A percentile compares a stretch with the other conserved stretches of the same genome.
Evolutionary conservation across 2,888 invertebrate species (phyloP).

Genomic region (Cheilosia soror): DNA sequence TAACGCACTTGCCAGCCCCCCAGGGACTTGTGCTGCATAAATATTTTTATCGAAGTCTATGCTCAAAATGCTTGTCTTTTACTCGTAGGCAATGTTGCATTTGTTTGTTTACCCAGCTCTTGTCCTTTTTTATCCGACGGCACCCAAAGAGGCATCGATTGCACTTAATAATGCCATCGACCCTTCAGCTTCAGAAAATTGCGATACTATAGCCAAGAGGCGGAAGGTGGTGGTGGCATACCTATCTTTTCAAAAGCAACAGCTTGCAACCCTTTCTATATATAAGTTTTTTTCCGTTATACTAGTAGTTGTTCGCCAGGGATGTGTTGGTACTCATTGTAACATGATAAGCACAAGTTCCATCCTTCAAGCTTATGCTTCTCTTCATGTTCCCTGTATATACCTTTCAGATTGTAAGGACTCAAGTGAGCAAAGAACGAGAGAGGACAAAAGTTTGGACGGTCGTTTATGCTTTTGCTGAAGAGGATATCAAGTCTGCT

Average conservation of each 20-base stretch:
- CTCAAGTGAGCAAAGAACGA: constrained; percentile 40
- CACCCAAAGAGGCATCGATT: constrained; percentile 55
- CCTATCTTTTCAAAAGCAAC: constrained; percentile 53
- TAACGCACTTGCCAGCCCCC: constrained; percentile 67
- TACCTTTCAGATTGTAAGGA: constrained; percentile 32
- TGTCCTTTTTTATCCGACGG: constrained; percentile 21
- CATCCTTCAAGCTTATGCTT: constrained; percentile 48
- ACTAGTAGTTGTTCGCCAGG: background rate
- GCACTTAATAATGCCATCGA: constrained; percentile 65
- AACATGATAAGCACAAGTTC: constrained; percentile 63
- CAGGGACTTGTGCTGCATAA: constrained; percentile 51
- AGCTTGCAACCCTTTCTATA: constrained; percentile 42
- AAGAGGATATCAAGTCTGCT: constrained; percentile 65
- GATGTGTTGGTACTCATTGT: constrained; percentile 44
- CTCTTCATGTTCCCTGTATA: constrained; percentile 3
- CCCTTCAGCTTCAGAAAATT: constrained; percentile 36
- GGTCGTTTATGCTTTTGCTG: constrained; percentile 38
- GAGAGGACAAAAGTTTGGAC: constrained; percentile 38
- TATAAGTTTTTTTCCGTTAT: constrained; percentile 9
- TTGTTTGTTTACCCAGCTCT: constrained; percentile 49
- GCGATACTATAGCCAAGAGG: constrained; percentile 7
- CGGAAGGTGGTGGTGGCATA: constrained; percentile 8
- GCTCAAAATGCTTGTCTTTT: constrained; percentile 28
- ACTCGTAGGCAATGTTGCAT: constrained; percentile 41
- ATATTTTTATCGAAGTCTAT: constrained; percentile 51